A percentile compares a stretch with the other conserved stretches of the same genome.
Evolutionary conservation across 30 jellyfish, hydroid and myxozoan species (phyloP).

Genomic region (Chrysaora quinquecirrha): DNA sequence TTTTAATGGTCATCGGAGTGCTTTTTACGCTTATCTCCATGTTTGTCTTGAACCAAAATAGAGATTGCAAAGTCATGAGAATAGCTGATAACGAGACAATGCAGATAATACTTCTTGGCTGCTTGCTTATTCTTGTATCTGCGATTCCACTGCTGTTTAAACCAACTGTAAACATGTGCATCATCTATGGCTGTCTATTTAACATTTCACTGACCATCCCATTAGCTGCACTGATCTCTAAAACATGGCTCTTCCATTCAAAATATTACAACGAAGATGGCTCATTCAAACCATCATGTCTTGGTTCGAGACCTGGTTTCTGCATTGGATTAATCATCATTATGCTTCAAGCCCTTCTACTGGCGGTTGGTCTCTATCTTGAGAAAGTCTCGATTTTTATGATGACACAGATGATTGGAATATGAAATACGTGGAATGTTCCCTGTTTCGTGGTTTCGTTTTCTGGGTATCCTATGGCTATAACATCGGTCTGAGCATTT

Average conservation of each 20-base stretch:
- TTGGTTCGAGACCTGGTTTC: conserved; percentile 73
- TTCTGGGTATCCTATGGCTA: conserved; percentile 87
- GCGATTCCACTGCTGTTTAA: conserved; percentile 71
- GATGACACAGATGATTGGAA: conserved; percentile 83
- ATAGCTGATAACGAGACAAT: conserved; percentile 68
- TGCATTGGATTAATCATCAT: conserved; percentile 33
- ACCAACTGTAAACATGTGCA: conserved; percentile 75
- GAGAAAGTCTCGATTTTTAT: conserved; percentile 40
- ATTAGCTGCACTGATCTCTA: conserved; percentile 70
- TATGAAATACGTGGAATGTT: conserved; percentile 80
- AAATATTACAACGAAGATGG: conserved; percentile 65
- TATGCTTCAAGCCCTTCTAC: conserved; percentile 48
- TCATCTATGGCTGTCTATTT: conserved; percentile 57
- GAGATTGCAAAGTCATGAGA: conserved; percentile 82
- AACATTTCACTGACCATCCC: conserved; percentile 78
- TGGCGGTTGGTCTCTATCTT: conserved; percentile 48
- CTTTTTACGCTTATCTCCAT: conserved; percentile 69
- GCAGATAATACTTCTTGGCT: conserved; percentile 61
- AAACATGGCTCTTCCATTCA: conserved; percentile 50
- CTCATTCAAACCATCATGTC: conserved; percentile 15
- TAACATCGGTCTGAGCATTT: conserved; percentile 64
- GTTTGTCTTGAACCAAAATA: conserved; percentile 86
- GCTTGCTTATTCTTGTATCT: conserved; percentile 47
- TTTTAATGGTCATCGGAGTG: conserved; percentile 76
- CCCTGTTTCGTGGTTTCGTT: conserved; percentile 55